Percentiles rank a stretch among this genome's conserved stretches.
Conservation (phyloP, 2,888 invertebrate genomes). For the Polydrusus pterygomalis region DNA sequence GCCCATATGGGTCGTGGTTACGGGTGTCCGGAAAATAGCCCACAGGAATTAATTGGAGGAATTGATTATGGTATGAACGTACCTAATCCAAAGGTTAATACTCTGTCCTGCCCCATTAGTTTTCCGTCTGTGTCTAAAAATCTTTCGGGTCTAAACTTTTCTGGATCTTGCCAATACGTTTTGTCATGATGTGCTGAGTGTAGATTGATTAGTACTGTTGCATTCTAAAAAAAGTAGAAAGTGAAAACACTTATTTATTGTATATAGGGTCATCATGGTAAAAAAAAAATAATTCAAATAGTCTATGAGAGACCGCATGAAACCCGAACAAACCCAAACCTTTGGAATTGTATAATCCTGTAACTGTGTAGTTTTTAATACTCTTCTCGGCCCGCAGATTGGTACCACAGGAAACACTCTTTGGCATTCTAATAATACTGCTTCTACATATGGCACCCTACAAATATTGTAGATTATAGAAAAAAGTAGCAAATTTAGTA, state of each 20-base stretch:
- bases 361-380: constrained; percentile 74
- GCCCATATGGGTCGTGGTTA: too few relatives aligned
- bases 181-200: constrained; percentile 76
- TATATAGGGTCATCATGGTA: too few relatives aligned
- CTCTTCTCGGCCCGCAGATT: constrained; percentile 73
- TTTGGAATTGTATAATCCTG: constrained; percentile 74
- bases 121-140: constrained; percentile 73
- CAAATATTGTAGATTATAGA: constrained; percentile 41
- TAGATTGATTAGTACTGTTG: constrained; percentile 66
- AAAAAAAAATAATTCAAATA: too few relatives aligned
- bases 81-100: constrained; percentile 71
- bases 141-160: constrained; percentile 78
- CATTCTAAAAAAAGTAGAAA: constrained; percentile 63
- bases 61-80: constrained; percentile 29
- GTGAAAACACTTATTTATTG: too few relatives aligned
- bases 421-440: constrained; percentile 74
- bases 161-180: constrained; percentile 77
- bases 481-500: too few relatives aligned
- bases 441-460: constrained; percentile 75
- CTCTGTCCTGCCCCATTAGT: constrained; percentile 64
- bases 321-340: constrained; percentile 57
- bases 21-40: too few relatives aligned
- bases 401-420: constrained; percentile 72
- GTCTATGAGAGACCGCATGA: too few relatives aligned
- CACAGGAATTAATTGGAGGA: too few relatives aligned